Evolutionary conservation across 2,888 invertebrate genomes (phyloP).

Genomic region (Beris chalybata): DNA sequence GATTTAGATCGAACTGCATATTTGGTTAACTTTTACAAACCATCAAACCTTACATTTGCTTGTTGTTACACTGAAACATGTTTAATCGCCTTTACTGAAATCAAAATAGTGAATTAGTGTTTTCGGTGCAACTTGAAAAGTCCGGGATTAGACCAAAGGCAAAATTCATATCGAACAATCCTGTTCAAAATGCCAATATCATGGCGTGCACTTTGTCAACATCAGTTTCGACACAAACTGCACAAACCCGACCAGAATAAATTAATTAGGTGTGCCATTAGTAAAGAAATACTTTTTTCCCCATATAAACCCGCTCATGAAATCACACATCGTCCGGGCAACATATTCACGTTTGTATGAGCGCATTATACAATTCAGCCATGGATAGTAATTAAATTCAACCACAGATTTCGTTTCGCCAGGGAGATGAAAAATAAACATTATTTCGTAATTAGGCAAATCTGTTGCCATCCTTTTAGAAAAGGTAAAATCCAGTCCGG

Average conservation of each 20-base stretch:
- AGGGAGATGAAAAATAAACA: slow-evolving; percentile 24
- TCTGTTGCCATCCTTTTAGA: slow-evolving; percentile 21
- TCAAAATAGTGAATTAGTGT: too few relatives aligned
- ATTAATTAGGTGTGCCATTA: slow-evolving; percentile 26
- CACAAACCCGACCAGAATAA: slow-evolving; percentile 23
- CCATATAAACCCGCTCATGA: background rate
- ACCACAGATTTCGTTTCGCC: slow-evolving; percentile 20
- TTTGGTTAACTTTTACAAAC: too few relatives aligned
- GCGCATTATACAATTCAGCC: background rate
- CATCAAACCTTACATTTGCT: too few relatives aligned
- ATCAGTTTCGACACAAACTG: background rate
- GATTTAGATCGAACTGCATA: too few relatives aligned
- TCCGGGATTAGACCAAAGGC: too few relatives aligned
- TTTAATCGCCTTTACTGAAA: too few relatives aligned
- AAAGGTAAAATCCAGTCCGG: background rate
- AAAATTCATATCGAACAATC: too few relatives aligned
- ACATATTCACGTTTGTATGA: too few relatives aligned
- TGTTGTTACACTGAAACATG: too few relatives aligned
- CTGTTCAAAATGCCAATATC: too few relatives aligned
- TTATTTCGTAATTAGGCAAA: slow-evolving; percentile 29
- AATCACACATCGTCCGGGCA: background rate
- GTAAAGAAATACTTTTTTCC: slow-evolving; percentile 1
- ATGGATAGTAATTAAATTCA: slow-evolving; percentile 20
- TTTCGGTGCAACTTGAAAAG: too few relatives aligned
- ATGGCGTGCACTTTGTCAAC: too few relatives aligned